Evolutionary conservation across 2,113 vertebrate species (phyloP).

Genomic region (Zosterops pallidus): DNA sequence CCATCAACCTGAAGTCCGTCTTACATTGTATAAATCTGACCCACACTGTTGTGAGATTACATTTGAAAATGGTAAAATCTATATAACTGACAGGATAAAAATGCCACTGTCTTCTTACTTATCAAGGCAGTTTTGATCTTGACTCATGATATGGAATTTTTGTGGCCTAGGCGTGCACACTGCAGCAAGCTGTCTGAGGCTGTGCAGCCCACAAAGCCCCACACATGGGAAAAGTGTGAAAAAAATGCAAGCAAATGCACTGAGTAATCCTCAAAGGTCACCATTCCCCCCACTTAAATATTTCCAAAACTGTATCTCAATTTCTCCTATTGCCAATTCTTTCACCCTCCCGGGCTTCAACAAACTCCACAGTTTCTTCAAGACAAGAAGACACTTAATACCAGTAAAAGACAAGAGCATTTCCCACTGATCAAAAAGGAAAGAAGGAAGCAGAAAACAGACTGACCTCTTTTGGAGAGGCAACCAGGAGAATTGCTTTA

Average conservation of each 20-base stretch:
- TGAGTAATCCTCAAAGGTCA: not conserved
- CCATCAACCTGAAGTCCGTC: not conserved
- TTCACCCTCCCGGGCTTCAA: not conserved
- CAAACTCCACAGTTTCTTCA: not conserved
- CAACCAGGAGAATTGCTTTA: not conserved
- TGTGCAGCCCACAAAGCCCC: not conserved
- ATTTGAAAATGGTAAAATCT: not conserved
- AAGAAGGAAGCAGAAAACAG: not conserved
- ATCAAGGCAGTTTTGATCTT: not conserved
- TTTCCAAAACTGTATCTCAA: not conserved
- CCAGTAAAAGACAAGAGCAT: not conserved
- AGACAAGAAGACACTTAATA: not conserved
- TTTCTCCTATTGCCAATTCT: not conserved
- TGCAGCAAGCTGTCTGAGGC: not conserved
- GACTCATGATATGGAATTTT: not conserved
- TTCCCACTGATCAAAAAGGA: not conserved
- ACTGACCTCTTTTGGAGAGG: not conserved
- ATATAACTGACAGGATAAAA: not conserved
- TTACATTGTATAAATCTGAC: not conserved
- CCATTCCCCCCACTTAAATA: not conserved
- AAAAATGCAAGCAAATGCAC: not conserved
- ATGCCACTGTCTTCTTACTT: not conserved
- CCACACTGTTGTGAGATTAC: not conserved
- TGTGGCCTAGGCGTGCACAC: not conserved
- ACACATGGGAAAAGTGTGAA: not conserved